Evolutionary conservation across 2,113 vertebrate species (phyloP), one percentile per base, ranked within the genome.

Genomic region (Dunckerocampus dactyliophorus): DNA sequence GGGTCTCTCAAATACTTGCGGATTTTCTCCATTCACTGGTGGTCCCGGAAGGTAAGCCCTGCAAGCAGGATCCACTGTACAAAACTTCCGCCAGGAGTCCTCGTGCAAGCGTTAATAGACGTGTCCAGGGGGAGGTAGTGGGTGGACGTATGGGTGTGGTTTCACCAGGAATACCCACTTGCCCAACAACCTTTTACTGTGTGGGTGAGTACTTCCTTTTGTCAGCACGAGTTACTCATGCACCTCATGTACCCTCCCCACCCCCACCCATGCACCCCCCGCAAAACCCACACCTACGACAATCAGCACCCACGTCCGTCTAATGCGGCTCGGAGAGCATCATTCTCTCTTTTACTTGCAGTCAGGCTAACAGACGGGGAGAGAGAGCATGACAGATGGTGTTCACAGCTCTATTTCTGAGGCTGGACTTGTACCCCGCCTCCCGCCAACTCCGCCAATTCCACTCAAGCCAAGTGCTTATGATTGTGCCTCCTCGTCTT

Each of bases 381-480:
- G 88, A 88, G 89, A 87, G 85, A 90, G 88, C 85, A 85, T 84
- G 89, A 90, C 90, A 92, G 90, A 92, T 92, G 91, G 90, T 89
- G 89, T 91, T 91, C 90, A 90, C 89, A 91, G 87, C 91, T 92
- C 91, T 92, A 92, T 92, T 92, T 92, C 91, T 90, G 90, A 91
- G 89, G 85, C 88, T 90, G 91, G 91, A 91, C 90, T 87, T 90
- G 86, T 88, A 91, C 85, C 76, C 84, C 87, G 85, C 74, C 75
- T 57, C 72, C 82, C 79, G 72, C 48, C 54, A 57, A 69, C 75
- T 75, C 50, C 51, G 79, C 80, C 77, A 84, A 82, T 86, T 89
- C 81, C 81, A 74, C 88, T 84, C 78, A 83, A 84, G 82, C 87
- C 87, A 87, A 85, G 83, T 82, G 82, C 87, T 88, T 80, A 82